Evolutionary conservation across 1,140 invertebrate species (phyloP).

Genomic region (Solenopsis fugax): DNA sequence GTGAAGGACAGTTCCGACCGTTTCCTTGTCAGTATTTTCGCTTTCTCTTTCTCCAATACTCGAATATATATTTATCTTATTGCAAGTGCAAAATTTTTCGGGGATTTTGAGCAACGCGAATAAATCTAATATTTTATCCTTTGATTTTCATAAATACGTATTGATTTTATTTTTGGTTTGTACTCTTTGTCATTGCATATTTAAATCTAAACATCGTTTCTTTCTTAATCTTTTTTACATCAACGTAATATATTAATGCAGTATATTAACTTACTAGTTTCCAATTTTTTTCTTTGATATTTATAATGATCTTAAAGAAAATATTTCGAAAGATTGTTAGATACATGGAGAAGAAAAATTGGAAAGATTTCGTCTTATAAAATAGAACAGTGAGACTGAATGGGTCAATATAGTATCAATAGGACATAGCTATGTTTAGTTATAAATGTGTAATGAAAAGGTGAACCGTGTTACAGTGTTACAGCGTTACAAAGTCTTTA

Average conservation of each 20-base stretch:
- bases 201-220: slow-evolving; percentile 12
- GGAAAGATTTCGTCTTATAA: too few relatives aligned
- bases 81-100: too few relatives aligned
- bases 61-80: too few relatives aligned
- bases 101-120: too few relatives aligned
- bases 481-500: not conserved
- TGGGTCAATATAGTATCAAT: not conserved
- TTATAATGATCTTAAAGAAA: too few relatives aligned
- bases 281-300: too few relatives aligned
- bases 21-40: too few relatives aligned
- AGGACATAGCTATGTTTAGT: not conserved
- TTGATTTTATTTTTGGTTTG: not conserved
- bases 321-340: too few relatives aligned
- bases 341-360: too few relatives aligned
- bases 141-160: not conserved
- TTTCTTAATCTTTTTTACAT: slow-evolving; percentile 2
- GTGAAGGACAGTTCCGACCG: too few relatives aligned
- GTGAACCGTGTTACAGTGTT: not conserved
- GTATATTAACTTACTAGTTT: not conserved
- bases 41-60: too few relatives aligned
- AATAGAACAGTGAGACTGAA: too few relatives aligned
- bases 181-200: slow-evolving; percentile 15
- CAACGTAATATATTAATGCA: not conserved
- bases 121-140: not conserved
- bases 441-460: slow-evolving; percentile 28